These are phyloP conservation scores for Rhagoletis pomonella DNA, from an alignment of 1,140 invertebrate genomes.

Conservation along the genomic window DNA sequence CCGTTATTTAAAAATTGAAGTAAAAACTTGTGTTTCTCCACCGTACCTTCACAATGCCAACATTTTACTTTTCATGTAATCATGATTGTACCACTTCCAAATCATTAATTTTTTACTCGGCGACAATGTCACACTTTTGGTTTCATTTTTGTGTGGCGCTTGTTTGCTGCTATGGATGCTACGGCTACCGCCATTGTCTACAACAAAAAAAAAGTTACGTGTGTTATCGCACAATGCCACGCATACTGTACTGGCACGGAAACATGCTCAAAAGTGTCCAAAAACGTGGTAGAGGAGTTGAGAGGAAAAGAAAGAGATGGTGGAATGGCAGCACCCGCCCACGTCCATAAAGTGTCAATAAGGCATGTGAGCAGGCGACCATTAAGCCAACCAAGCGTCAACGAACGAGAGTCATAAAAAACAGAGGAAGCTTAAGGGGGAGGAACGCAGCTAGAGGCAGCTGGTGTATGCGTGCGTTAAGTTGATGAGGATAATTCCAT, in stretches of 20 bases:
- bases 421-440: not conserved
- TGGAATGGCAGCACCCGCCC: not conserved
- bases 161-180: not conserved
- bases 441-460: not conserved
- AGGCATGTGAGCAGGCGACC: conserved; percentile 16
- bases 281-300: not conserved
- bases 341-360: conserved; percentile 38
- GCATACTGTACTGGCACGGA: conserved; percentile 22
- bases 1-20: not conserved
- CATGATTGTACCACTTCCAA: conserved; percentile 41
- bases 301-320: not conserved
- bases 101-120: conserved; percentile 48
- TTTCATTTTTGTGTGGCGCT: conserved; percentile 33
- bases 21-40: not conserved
- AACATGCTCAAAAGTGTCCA: not conserved
- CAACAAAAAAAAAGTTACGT: not conserved
- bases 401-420: conserved; percentile 29
- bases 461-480: not conserved
- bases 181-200: not conserved
- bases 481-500: not conserved
- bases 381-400: conserved; percentile 44
- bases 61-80: conserved; percentile 31
- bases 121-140: conserved; percentile 49
- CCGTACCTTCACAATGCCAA: not conserved
- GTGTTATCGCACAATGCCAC: conserved; percentile 49